A percentile compares a stretch with the other conserved stretches of the same genome.
Conservation (phyloP, 2,113 vertebrate species). For the Semnopithecus entellus region DNA sequence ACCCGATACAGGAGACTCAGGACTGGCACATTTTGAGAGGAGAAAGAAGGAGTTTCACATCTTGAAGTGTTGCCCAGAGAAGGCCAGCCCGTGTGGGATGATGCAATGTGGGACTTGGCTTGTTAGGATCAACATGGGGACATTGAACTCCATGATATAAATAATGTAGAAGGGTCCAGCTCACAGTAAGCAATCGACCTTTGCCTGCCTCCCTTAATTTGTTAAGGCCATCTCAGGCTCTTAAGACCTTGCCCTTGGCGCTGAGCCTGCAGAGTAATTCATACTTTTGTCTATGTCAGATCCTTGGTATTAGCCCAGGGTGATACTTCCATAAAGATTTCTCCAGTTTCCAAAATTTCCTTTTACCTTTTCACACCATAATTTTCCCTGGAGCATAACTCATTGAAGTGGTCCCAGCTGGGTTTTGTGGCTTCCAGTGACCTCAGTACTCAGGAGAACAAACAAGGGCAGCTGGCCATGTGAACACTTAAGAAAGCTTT, state of each 20-base stretch:
- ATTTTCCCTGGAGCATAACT: not conserved
- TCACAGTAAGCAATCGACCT: not conserved
- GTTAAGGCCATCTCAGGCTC: not conserved
- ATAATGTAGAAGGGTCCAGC: not conserved
- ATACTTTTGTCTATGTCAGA: not conserved
- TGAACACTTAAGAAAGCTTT: slow-evolving; percentile 13
- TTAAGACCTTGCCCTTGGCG: not conserved
- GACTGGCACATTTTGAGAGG: not conserved
- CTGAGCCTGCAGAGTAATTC: not conserved
- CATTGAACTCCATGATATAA: not conserved
- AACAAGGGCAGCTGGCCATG: not conserved
- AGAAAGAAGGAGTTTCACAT: not conserved
- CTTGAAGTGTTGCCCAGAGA: not conserved
- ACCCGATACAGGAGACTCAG: not conserved
- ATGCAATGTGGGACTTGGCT: not conserved
- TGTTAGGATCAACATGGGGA: not conserved
- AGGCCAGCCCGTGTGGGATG: not conserved
- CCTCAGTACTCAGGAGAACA: not conserved
- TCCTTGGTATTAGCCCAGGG: not conserved
- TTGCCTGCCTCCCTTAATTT: not conserved
- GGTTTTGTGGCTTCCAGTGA: not conserved
- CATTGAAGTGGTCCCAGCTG: not conserved
- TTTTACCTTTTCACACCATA: not conserved
- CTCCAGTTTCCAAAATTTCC: not conserved
- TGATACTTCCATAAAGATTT: not conserved